Percentiles rank a stretch among this genome's conserved stretches.
Conservation (phyloP, 2,113 vertebrate genomes). For the Psophia crepitans region DNA sequence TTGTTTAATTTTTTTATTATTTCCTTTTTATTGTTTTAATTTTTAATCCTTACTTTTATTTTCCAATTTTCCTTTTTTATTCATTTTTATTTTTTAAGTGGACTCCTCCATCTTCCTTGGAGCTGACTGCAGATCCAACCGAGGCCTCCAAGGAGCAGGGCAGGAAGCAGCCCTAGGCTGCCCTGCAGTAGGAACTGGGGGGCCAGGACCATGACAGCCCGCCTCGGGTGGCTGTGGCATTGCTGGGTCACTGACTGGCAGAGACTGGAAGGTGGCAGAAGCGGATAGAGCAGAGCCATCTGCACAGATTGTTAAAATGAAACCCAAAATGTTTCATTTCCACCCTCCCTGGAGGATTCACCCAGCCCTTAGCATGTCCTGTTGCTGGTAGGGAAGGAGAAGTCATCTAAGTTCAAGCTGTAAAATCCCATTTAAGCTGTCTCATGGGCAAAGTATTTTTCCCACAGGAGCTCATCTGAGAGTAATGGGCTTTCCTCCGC, state of each 20-base stretch:
- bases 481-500: background rate
- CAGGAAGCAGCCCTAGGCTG: background rate
- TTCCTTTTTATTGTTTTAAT: background rate
- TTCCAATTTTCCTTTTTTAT: background rate
- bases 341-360: background rate
- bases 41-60: too few species aligned
- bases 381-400: background rate
- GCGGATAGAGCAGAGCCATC: background rate
- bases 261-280: background rate
- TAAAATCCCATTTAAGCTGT: background rate
- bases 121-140: background rate
- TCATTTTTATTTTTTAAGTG: background rate
- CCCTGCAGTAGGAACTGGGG: background rate
- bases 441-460: background rate
- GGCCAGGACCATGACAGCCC: rapidly evolving
- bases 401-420: background rate
- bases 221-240: background rate
- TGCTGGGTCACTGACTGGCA: background rate
- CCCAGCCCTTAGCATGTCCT: background rate
- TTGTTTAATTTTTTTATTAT: background rate
- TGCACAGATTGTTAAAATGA: background rate
- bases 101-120: too few species aligned
- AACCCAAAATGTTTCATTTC: background rate
- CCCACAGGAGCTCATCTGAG: background rate
- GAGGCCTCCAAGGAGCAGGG: background rate